A percentile compares a stretch with the other conserved stretches of the same genome.
These are phyloP conservation scores for Bathybates hornii DNA, from an alignment of 2,113 vertebrate species.

Conservation along the genomic window DNA sequence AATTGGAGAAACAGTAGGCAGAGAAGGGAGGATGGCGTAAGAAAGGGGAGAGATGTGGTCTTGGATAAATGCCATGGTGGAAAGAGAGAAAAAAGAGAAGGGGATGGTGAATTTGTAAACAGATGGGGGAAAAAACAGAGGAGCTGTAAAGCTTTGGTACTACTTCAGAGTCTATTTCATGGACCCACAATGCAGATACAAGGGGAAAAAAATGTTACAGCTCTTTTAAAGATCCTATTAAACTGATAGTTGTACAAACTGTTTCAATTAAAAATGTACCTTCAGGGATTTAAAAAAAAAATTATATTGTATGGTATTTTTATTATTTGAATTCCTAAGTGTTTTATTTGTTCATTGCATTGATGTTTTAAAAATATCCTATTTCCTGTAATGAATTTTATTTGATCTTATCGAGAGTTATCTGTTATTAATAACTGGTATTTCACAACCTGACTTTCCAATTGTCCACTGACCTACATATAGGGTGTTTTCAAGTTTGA, in stretches of 20 bases:
- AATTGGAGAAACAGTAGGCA: neutral
- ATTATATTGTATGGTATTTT: neutral
- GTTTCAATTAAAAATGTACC: neutral
- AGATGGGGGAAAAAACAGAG: neutral
- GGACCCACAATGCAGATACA: neutral
- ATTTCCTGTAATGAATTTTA: rapidly evolving
- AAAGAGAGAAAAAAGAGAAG: neutral
- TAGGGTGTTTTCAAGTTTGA: neutral
- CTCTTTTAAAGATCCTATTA: neutral
- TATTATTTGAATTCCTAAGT: neutral
- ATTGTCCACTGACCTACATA: neutral
- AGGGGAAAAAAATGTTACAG: rapidly evolving
- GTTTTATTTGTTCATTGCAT: neutral
- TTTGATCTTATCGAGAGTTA: neutral
- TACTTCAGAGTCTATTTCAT: rapidly evolving
- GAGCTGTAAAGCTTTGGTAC: neutral
- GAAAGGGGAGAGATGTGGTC: neutral
- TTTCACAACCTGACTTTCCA: neutral
- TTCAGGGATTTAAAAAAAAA: rapidly evolving
- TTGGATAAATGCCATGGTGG: neutral
- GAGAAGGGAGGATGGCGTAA: neutral
- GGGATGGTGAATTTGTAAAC: neutral
- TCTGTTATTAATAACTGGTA: neutral
- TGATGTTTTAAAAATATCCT: neutral
- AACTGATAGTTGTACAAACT: rapidly evolving